Evolutionary conservation across 1,140 invertebrate genomes (phyloP).

Genomic region (Calliopsis andreniformis): DNA sequence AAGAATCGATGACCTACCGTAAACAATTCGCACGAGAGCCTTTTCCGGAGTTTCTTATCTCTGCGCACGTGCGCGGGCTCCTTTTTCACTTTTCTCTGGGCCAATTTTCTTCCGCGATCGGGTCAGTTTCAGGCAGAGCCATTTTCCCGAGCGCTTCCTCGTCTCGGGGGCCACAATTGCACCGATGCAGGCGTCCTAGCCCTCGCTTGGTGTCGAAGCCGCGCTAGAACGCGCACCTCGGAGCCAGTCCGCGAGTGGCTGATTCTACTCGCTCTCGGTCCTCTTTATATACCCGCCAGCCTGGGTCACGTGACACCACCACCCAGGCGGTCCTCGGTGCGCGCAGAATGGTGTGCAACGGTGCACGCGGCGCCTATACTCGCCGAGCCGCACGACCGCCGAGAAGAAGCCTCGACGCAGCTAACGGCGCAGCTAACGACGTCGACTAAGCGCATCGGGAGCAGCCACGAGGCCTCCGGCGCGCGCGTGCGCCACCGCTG

Average conservation of each 20-base stretch:
- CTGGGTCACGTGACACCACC: slow-evolving; percentile 66
- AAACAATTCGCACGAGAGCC: slow-evolving; percentile 32
- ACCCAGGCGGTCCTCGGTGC: slow-evolving; percentile 11
- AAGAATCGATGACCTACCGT: slow-evolving; percentile 21
- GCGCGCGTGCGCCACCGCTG: slow-evolving; percentile 15
- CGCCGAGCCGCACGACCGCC: background rate
- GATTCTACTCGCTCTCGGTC: slow-evolving; percentile 56
- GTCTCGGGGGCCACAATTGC: too few species aligned
- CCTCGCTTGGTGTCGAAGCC: background rate
- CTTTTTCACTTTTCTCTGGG: slow-evolving; percentile 28
- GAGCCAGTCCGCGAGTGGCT: slow-evolving; percentile 74
- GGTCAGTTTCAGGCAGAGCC: background rate
- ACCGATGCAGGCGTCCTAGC: background rate
- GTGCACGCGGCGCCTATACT: slow-evolving; percentile 11
- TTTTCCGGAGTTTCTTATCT: slow-evolving; percentile 12
- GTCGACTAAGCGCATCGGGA: slow-evolving; percentile 2
- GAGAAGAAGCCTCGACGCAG: background rate
- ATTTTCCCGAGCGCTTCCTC: background rate
- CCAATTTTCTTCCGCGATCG: background rate
- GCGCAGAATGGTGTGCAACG: background rate
- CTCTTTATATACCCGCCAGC: slow-evolving; percentile 71
- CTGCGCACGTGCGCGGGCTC: slow-evolving; percentile 7
- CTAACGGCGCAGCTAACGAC: slow-evolving; percentile 28
- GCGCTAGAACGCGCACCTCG: slow-evolving; percentile 42
- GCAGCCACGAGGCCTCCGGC: slow-evolving; percentile 22